Conservation (phyloP, 1,140 invertebrate species). For the Cotesia vestalis region DNA sequence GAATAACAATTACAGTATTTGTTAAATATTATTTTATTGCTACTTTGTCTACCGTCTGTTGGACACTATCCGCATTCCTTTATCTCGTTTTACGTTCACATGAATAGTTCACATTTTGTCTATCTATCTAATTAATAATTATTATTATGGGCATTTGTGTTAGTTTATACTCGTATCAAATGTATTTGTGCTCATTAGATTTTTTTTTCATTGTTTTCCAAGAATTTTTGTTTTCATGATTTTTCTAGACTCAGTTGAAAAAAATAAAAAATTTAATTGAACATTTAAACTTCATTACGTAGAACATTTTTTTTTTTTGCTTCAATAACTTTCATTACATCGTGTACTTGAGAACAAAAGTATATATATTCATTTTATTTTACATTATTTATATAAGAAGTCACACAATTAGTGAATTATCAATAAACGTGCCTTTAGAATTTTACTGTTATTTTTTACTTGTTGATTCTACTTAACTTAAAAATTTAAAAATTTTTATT, state of each 20-base stretch:
- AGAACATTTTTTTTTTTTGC: not conserved
- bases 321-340: no score
- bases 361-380: no score
- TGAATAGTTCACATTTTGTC: conserved; percentile 7
- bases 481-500: no score
- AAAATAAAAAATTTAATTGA: no score
- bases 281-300: no score
- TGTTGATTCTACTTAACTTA: no score
- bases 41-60: conserved; percentile 33
- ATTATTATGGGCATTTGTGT: conserved; percentile 4
- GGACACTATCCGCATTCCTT: conserved; percentile 31
- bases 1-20: not conserved
- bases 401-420: not conserved
- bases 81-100: conserved; percentile 27
- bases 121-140: conserved; percentile 3
- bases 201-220: not conserved
- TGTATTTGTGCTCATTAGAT: conserved; percentile 9
- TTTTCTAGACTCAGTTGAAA: no score
- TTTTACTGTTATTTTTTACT: not conserved
- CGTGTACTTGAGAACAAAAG: no score
- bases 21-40: conserved; percentile 19
- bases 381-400: no score
- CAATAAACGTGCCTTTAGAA: not conserved
- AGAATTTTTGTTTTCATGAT: no score
- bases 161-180: not conserved